Evolutionary conservation across 2,797 vertebrate genomes (phyloP).

Genomic region (Sebastes oblongus): DNA sequence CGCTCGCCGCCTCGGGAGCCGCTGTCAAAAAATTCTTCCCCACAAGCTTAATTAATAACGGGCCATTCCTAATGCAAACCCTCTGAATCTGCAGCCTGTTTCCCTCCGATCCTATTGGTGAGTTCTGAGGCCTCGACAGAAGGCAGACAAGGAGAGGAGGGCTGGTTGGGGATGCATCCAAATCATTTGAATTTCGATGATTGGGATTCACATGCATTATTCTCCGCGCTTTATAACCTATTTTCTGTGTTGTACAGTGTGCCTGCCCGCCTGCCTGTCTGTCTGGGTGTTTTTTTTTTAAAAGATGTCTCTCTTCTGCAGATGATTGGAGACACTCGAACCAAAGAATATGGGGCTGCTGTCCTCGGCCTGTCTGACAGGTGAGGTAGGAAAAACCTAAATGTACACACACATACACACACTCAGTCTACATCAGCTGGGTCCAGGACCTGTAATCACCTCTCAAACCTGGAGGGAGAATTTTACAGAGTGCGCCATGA

Average conservation of each 20-base stretch:
- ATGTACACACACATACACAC: constrained; percentile 42
- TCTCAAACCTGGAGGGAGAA: constrained; percentile 78
- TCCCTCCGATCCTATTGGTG: constrained; percentile 64
- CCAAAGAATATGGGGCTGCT: constrained; percentile 55
- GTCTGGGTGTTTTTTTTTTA: constrained; percentile 34
- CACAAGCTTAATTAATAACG: constrained; percentile 84
- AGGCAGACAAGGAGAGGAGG: constrained; percentile 68
- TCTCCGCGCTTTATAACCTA: constrained; percentile 68
- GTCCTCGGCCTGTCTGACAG: constrained; percentile 58
- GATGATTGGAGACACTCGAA: constrained; percentile 69
- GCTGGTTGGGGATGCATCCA: constrained; percentile 72
- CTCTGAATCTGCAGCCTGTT: constrained; percentile 67
- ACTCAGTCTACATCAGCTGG: constrained; percentile 73
- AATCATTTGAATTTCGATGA: constrained; percentile 79
- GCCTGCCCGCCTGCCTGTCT: constrained; percentile 38
- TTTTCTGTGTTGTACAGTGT: constrained; percentile 65
- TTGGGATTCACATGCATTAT: constrained; percentile 78
- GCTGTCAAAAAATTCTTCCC: constrained; percentile 83
- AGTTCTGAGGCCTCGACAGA: constrained; percentile 74
- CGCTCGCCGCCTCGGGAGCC: constrained; percentile 77
- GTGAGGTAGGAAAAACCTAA: constrained; percentile 55
- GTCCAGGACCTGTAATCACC: constrained; percentile 75
- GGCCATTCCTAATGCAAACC: constrained; percentile 76
- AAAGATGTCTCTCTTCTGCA: constrained; percentile 64
- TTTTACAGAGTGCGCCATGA: constrained; percentile 75